Percentiles rank a stretch among this genome's conserved stretches.
Evolutionary conservation across 2,797 vertebrate species (phyloP).

Genomic region (Euphonia xanthogaster): DNA sequence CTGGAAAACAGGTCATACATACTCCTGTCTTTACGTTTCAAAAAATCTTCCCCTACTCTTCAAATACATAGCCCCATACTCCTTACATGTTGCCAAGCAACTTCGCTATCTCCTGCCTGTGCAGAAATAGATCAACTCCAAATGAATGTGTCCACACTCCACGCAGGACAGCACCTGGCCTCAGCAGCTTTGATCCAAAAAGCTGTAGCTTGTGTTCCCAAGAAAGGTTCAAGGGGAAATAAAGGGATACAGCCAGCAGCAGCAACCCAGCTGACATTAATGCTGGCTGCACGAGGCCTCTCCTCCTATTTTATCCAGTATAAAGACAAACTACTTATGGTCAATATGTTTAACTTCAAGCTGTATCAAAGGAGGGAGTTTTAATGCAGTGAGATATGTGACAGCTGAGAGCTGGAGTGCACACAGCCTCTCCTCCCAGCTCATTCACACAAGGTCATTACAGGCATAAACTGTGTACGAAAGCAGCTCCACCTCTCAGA

Average conservation of each 20-base stretch:
- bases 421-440: neutral
- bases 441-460: neutral
- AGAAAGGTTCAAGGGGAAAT: neutral
- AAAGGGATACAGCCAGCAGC: neutral
- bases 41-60: neutral
- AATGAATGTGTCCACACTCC: neutral
- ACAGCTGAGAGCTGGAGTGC: neutral
- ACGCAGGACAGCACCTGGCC: neutral
- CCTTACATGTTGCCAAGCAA: neutral
- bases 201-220: neutral
- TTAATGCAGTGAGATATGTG: neutral
- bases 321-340: neutral
- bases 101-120: neutral
- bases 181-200: neutral
- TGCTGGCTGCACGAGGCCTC: neutral
- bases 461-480: neutral
- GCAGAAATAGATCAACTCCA: neutral
- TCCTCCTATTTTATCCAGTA: neutral
- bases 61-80: neutral
- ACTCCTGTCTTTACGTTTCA: neutral
- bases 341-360: neutral
- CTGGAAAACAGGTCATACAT: neutral
- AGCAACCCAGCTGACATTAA: neutral
- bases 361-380: neutral
- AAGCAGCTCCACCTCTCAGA: neutral